Evolutionary conservation across 2,797 vertebrate genomes (phyloP).

Genomic region (Spinibarbus caldwelli): DNA sequence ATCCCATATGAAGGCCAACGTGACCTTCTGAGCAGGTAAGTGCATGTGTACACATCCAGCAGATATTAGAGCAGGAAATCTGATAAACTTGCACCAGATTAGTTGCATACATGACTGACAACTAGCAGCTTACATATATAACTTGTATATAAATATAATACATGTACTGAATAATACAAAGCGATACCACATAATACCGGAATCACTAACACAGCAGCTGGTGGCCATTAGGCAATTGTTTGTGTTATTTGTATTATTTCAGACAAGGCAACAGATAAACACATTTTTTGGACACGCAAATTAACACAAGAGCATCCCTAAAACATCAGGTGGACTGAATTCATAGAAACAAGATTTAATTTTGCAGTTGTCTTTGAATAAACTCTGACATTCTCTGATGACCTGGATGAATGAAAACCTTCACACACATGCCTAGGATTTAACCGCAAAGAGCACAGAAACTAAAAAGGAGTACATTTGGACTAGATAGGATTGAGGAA

Average conservation of each 20-base stretch:
- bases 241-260: constrained; percentile 17
- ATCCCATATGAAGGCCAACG: constrained; percentile 16
- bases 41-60: constrained; percentile 10
- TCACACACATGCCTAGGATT: constrained; percentile 5
- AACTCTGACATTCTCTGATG: constrained; percentile 1
- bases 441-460: background rate
- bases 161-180: constrained; percentile 60
- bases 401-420: background rate
- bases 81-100: constrained; percentile 46
- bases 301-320: background rate
- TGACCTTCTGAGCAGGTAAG: constrained; percentile 26
- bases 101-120: constrained; percentile 63
- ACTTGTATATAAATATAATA: constrained; percentile 59
- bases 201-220: constrained; percentile 48
- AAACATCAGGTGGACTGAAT: background rate
- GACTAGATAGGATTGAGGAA: background rate
- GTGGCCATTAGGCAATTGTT: constrained; percentile 31
- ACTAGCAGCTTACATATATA: constrained; percentile 64
- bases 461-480: background rate
- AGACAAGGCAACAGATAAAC: constrained; percentile 31
- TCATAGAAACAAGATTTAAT: background rate
- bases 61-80: constrained; percentile 8
- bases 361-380: background rate
- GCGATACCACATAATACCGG: constrained; percentile 45
- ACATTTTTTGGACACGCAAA: constrained; percentile 6